Conservation (phyloP, 2,797 vertebrate genomes). For the Microcaecilia unicolor region DNA sequence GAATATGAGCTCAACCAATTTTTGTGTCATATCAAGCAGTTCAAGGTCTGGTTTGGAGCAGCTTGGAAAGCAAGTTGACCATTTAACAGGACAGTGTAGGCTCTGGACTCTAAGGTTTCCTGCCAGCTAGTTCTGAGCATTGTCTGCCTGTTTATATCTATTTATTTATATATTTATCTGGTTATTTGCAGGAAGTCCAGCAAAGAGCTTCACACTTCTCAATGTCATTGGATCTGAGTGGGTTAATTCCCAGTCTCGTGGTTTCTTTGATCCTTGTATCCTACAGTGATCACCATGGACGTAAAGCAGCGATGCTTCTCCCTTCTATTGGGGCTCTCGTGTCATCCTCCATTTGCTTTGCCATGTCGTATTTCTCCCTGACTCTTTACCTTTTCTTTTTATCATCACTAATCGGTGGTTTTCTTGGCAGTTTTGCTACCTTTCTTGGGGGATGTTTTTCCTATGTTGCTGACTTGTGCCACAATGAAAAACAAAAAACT, state of each 20-base stretch:
- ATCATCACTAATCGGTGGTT: constrained; percentile 56
- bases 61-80: too few relatives aligned
- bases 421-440: constrained; percentile 77
- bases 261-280: constrained; percentile 80
- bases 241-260: constrained; percentile 68
- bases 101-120: too few relatives aligned
- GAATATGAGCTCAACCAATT: too few relatives aligned
- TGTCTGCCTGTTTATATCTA: too few relatives aligned
- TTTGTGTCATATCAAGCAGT: too few relatives aligned
- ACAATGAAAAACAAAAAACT: constrained; percentile 68
- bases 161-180: too few relatives aligned
- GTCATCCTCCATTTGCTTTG: constrained; percentile 47
- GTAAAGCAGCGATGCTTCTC: constrained; percentile 76
- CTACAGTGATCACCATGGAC: constrained; percentile 76
- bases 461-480: constrained; percentile 76
- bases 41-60: too few relatives aligned
- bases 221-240: constrained; percentile 70
- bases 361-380: constrained; percentile 68
- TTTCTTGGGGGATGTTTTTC: constrained; percentile 84
- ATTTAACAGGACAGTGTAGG: too few relatives aligned
- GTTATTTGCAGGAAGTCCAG: constrained; percentile 74
- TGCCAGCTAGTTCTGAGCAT: too few relatives aligned
- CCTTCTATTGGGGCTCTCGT: constrained; percentile 66
- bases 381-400: constrained; percentile 70
- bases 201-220: constrained; percentile 73